Conservation (phyloP, 2,113 vertebrate species). For the Eolophus roseicapilla region DNA sequence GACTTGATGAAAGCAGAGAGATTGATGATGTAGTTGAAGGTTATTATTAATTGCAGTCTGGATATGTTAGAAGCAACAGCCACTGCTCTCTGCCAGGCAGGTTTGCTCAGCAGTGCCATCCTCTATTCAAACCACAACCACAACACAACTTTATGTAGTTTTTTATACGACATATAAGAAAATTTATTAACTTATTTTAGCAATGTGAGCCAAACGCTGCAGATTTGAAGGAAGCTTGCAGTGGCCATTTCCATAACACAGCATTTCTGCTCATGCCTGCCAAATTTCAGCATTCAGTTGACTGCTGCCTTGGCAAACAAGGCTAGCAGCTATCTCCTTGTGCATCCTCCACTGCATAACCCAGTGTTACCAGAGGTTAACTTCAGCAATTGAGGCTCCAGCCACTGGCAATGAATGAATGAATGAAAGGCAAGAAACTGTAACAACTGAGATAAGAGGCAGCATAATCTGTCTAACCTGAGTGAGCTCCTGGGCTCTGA, state of each 20-base stretch:
- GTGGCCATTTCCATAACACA: background rate
- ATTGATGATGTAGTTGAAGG: background rate
- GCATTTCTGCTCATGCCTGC: background rate
- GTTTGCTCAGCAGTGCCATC: background rate
- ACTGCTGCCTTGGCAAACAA: background rate
- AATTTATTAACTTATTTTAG: background rate
- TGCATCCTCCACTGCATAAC: background rate
- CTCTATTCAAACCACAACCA: background rate
- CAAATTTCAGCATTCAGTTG: background rate
- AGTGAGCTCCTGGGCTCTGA: constrained; percentile 23
- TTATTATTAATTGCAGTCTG: background rate
- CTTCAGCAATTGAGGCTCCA: background rate
- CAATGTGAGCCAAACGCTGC: background rate
- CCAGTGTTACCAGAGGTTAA: constrained; percentile 1
- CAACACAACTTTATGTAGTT: background rate
- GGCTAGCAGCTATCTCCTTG: background rate
- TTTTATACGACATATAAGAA: background rate
- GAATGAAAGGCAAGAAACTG: constrained; percentile 43
- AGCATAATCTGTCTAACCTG: constrained; percentile 12
- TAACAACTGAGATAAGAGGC: constrained; percentile 7
- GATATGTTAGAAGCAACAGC: background rate
- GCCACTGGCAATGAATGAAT: background rate
- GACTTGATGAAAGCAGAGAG: background rate
- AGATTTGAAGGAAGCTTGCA: background rate
- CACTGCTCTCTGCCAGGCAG: background rate